phyloP scores from a whole-genome alignment of 2,113 vertebrate species.

The Bubo bubo region DNA sequence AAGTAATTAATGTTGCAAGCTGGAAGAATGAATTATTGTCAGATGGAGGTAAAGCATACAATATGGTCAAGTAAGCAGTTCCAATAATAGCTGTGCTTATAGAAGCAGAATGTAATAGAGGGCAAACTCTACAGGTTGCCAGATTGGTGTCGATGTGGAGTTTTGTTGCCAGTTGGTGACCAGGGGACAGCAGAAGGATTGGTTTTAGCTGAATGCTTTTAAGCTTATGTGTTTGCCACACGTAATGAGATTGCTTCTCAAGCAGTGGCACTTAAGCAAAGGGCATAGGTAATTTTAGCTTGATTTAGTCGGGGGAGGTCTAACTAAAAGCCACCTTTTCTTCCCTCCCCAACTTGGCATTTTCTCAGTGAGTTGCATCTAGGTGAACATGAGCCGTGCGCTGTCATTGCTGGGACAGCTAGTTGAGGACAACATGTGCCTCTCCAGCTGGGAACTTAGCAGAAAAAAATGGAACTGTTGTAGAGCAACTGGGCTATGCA shows the following conservation, averaged over 20 bases:
- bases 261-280: neutral
- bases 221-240: neutral
- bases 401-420: neutral
- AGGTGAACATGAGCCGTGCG: neutral
- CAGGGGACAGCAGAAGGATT: conserved; percentile 36
- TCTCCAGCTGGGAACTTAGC: neutral
- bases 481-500: neutral
- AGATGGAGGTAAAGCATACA: conserved; percentile 29
- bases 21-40: conserved; percentile 44
- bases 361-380: neutral
- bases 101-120: conserved; percentile 35
- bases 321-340: neutral
- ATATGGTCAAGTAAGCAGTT: conserved; percentile 44
- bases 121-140: conserved; percentile 43
- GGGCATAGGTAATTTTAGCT: neutral
- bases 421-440: neutral
- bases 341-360: neutral
- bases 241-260: neutral
- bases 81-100: conserved; percentile 37
- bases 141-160: neutral
- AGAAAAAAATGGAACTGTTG: neutral
- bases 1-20: conserved; percentile 25
- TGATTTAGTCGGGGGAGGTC: neutral
- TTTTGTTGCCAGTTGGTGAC: conserved; percentile 40
- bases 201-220: conserved; percentile 31